phyloP scores from a whole-genome alignment of 2,797 vertebrate species.

The Carcharodon carcharias region DNA sequence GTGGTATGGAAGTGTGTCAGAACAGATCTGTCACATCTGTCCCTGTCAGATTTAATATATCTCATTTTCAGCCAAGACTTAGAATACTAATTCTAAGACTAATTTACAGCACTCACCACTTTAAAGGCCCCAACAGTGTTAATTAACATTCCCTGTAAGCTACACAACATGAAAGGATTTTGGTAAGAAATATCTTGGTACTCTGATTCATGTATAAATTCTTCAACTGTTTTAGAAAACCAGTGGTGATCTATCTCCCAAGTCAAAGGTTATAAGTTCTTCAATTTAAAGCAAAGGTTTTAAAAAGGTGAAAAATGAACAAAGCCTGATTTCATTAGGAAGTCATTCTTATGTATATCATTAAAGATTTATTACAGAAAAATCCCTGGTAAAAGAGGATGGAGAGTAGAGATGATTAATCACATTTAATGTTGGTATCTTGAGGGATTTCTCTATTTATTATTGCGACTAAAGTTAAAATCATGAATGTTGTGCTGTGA shows the following conservation, averaged over 20 bases:
- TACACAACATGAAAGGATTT: constrained; percentile 52
- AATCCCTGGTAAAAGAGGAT: constrained; percentile 85
- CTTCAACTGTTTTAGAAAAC: constrained; percentile 66
- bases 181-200: constrained; percentile 63
- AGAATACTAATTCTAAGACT: constrained; percentile 28
- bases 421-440: constrained; percentile 94
- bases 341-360: constrained; percentile 93
- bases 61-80: constrained; percentile 46
- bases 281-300: constrained; percentile 79
- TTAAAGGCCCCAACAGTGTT: constrained; percentile 44
- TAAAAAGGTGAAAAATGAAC: constrained; percentile 80
- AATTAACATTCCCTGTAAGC: constrained; percentile 51
- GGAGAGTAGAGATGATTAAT: constrained; percentile 89
- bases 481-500: constrained; percentile 67
- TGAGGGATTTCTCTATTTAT: constrained; percentile 95
- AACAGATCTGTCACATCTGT: constrained; percentile 87
- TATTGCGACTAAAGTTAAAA: constrained; percentile 82
- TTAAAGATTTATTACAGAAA: constrained; percentile 95
- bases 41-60: constrained; percentile 79
- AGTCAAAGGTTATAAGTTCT: constrained; percentile 75
- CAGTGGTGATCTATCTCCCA: constrained; percentile 67
- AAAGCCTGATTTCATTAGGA: constrained; percentile 81
- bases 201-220: constrained; percentile 77
- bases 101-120: constrained; percentile 23
- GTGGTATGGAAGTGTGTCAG: constrained; percentile 86